Conservation (phyloP, 2,888 invertebrate species). For the Lampropteryx suffumata region DNA sequence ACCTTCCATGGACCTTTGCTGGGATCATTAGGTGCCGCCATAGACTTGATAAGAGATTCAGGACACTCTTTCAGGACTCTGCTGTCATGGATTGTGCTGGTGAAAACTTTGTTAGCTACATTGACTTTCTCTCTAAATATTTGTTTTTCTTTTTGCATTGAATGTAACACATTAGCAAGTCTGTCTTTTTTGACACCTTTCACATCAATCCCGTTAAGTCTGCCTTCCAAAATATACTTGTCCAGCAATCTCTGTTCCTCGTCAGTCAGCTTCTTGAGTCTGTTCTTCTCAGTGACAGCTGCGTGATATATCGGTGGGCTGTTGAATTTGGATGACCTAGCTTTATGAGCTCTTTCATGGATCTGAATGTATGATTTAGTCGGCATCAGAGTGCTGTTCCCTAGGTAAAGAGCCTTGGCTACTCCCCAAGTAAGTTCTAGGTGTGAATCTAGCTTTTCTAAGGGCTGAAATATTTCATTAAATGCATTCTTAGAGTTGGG, state of each 20-base stretch:
- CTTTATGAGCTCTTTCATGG: conserved; percentile 89
- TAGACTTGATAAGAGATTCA: conserved; percentile 84
- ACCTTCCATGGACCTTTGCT: conserved; percentile 92
- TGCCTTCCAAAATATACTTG: conserved; percentile 92
- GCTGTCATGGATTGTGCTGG: conserved; percentile 85
- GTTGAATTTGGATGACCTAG: conserved; percentile 88
- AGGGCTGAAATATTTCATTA: conserved; percentile 86
- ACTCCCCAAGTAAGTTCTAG: conserved; percentile 94
- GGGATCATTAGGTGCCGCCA: conserved; percentile 84
- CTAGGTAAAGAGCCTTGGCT: conserved; percentile 91
- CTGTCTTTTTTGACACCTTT: conserved; percentile 74
- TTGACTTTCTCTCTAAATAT: conserved; percentile 87
- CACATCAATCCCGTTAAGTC: conserved; percentile 91
- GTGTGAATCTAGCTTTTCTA: conserved; percentile 88
- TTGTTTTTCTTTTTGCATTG: conserved; percentile 80
- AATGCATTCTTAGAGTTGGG: conserved; percentile 83
- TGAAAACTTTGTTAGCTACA: conserved; percentile 85
- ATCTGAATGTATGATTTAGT: conserved; percentile 90
- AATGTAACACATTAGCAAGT: conserved; percentile 72
- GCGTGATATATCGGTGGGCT: conserved; percentile 87
- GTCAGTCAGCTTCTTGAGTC: conserved; percentile 72
- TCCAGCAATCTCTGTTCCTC: conserved; percentile 88
- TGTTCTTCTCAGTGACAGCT: conserved; percentile 81
- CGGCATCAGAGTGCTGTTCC: conserved; percentile 91
- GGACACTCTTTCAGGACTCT: conserved; percentile 89